Evolutionary conservation across 2,113 vertebrate genomes (phyloP), one percentile per base, ranked within the genome.

Genomic region (Zapus hudsonius): DNA sequence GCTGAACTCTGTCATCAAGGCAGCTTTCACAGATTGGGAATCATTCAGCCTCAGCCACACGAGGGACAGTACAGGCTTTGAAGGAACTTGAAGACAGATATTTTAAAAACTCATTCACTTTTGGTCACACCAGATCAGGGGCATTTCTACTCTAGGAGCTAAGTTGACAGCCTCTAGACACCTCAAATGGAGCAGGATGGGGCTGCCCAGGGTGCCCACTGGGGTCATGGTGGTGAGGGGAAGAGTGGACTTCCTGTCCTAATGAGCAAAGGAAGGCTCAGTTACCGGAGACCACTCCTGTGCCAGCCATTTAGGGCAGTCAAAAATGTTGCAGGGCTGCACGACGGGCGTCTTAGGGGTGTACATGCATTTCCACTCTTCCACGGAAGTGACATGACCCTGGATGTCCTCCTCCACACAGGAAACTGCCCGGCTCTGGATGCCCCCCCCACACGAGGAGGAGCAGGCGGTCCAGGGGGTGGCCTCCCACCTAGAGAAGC

Each of bases 341-440:
- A 99, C 96, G 96, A 99, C 97, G 80, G 99, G 98, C 36, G 98
- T 98, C 98, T 99, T 99, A 80, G 99, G 98, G 74, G 98, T 98
- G 94, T 99, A 99, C 97, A 99, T 99, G 98, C 99, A 99, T 97
- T 99, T 99, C 99, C 99, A 99, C 95, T 99, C 99, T 89, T 99
- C 99, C 8, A 99, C 98, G 0, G 98, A 97, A 73, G 98, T 99
- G 95, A 99, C 97, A 95, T 97, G 98, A 5, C 99, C 99, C 96
- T 99, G 99, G 97, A 99, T 99, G 97, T 99, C 99, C 96, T 99
- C 99, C 97, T 99, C 99, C 94, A 99, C 99, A 93, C 99, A 99
- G 44, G 99, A 99, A 61, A 99, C 92, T 0, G 99, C 99, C 95
- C 99, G 99, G 95, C 98, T 99, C 97, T 99, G 99, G 96, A 99